phyloP scores from a whole-genome alignment of 2,888 invertebrate species.

The Malthinus seriepunctatus region DNA sequence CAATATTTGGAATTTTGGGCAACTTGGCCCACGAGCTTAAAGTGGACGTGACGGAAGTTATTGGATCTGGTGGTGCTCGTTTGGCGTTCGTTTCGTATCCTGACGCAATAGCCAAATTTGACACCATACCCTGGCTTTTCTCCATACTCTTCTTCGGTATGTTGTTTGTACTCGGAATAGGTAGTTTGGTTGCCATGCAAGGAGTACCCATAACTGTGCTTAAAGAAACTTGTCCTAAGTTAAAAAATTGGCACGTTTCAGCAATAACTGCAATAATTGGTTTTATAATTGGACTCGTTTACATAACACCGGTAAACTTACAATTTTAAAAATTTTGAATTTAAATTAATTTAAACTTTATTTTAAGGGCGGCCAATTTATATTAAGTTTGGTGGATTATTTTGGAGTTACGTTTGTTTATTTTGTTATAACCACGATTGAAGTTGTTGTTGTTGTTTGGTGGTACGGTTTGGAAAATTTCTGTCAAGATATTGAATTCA shows the following conservation, averaged over 20 bases:
- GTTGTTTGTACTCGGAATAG: conserved; percentile 79
- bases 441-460: conserved; percentile 61
- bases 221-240: conserved; percentile 67
- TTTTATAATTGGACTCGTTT: conserved; percentile 69
- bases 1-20: conserved; percentile 82
- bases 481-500: conserved; percentile 73
- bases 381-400: conserved; percentile 62
- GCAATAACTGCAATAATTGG: conserved; percentile 51
- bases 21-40: conserved; percentile 74
- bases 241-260: conserved; percentile 65
- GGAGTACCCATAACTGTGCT: conserved; percentile 70
- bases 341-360: not conserved
- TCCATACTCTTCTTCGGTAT: conserved; percentile 80
- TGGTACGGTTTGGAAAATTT: conserved; percentile 65
- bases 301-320: conserved; percentile 72
- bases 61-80: conserved; percentile 74
- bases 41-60: conserved; percentile 64
- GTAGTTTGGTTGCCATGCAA: conserved; percentile 73
- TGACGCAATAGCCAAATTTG: conserved; percentile 77
- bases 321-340: not conserved
- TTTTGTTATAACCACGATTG: conserved; percentile 61
- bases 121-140: conserved; percentile 75
- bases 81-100: conserved; percentile 85
- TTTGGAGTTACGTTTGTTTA: conserved; percentile 65
- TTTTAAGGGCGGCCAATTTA: conserved; percentile 63